Percentiles rank a stretch among this genome's conserved stretches.
These are phyloP conservation scores for Meles meles DNA, from an alignment of 2,113 vertebrate species.

Conservation along the genomic window DNA sequence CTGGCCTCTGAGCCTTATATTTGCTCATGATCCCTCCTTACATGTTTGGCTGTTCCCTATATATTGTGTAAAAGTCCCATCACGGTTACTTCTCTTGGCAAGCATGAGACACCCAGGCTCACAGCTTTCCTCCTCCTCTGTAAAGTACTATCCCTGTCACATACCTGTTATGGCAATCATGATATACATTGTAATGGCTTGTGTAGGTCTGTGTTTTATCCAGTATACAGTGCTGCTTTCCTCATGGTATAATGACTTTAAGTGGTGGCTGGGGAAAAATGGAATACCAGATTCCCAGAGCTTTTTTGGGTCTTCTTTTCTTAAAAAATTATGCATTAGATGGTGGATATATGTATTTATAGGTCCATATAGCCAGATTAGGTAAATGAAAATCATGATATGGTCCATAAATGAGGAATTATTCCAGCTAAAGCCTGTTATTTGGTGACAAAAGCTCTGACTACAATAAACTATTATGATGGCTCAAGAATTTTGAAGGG, in stretches of 20 bases:
- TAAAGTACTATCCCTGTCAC: neutral
- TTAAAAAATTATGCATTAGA: neutral
- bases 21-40: neutral
- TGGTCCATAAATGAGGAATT: neutral
- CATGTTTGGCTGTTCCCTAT: neutral
- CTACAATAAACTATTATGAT: neutral
- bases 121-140: neutral
- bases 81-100: neutral
- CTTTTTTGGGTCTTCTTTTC: neutral
- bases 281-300: neutral
- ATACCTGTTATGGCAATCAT: neutral
- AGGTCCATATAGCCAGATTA: neutral
- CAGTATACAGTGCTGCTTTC: neutral
- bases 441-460: neutral
- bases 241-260: neutral
- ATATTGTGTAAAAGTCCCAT: neutral
- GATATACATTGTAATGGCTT: neutral
- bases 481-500: no score
- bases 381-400: neutral
- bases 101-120: neutral
- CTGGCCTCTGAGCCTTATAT: neutral
- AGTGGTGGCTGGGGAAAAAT: neutral
- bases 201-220: neutral
- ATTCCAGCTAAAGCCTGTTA: neutral
- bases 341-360: neutral